Percentiles rank a stretch among this genome's conserved stretches.
phyloP scores from a whole-genome alignment of 2,113 vertebrate species.

The Salvelinus namaycush region DNA sequence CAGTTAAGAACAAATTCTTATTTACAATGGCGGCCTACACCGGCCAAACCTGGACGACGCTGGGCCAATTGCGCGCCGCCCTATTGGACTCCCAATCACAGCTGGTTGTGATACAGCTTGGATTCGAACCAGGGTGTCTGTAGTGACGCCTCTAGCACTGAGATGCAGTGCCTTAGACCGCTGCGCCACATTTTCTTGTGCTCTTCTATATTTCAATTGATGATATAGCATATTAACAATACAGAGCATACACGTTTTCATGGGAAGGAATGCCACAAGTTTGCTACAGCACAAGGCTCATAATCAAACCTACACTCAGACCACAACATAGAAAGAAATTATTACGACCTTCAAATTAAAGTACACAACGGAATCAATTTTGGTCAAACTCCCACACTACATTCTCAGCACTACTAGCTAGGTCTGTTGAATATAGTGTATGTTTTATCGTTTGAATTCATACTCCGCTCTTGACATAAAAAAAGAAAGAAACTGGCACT shows the following conservation, averaged over 20 bases:
- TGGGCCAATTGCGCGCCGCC: too few relatives aligned
- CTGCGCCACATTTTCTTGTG: neutral
- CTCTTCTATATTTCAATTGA: neutral
- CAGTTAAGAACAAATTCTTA: too few relatives aligned
- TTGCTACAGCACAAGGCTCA: neutral
- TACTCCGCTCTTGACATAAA: slow-evolving; percentile 6
- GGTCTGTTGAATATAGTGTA: neutral
- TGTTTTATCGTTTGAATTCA: slow-evolving; percentile 25
- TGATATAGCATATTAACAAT: neutral
- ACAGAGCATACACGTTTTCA: neutral
- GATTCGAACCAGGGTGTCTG: too few relatives aligned
- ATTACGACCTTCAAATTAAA: slow-evolving; percentile 35
- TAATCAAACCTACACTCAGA: slow-evolving; percentile 16
- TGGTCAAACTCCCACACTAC: slow-evolving; percentile 23
- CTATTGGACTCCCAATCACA: too few relatives aligned
- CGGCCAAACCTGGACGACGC: too few relatives aligned
- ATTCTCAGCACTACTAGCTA: too few relatives aligned
- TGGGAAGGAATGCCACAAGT: neutral
- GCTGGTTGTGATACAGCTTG: too few relatives aligned
- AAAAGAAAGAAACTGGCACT: neutral
- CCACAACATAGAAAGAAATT: slow-evolving; percentile 22
- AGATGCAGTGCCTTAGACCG: too few relatives aligned
- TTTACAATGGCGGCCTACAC: too few relatives aligned
- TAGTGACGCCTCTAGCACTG: too few relatives aligned
- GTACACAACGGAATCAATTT: slow-evolving; percentile 32